Evolutionary conservation across 2,888 invertebrate species (phyloP), one percentile per base, ranked within the genome.

Genomic region (Amiota mariae): DNA sequence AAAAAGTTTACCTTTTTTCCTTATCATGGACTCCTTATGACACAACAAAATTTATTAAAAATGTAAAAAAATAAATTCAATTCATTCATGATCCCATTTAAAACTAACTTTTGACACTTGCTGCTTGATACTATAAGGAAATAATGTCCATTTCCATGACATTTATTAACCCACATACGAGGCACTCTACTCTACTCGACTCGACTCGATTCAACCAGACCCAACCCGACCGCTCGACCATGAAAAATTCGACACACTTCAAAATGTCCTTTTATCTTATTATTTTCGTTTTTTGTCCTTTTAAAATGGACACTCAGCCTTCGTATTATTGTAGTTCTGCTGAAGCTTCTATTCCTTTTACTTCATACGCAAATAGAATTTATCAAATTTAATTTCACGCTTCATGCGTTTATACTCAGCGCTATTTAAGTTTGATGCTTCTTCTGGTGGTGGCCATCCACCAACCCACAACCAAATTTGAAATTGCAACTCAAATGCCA

Each of bases 371-470:
- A 83, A 83, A 83, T 83, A 83, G 81, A 84, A 83, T 84, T 83
- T 83, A 83, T 84, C 83, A 85, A 85, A 85, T 84, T 85, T 85
- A 85, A 85, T 85, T 85, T 85, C 85, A 85, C 85, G 85, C 85
- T 84, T 82, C 81, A 76, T 84, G 85, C 85, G 78, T 82, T 81
- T 83, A 85, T 83, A 78, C 82, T 80, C 84, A 85, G 84, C 83
- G 84, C 83, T 82, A 80, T 84, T 84, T 82, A 82, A 84, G 82
- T 81, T 84, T 79, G 75, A 36, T 70, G 24, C 46, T 56, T 20
- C 56, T 20, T 11, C 10, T 36, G 9, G n/a, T 24, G 61, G 2
- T 11, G 12, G 49, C 51, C 15, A 48, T 48, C 36, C 48, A 15
- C 15, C 67, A 18, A 24, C 18, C 18, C 9, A 61, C 49, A 61